phyloP scores from a whole-genome alignment of 2,113 vertebrate genomes.

The Diphyllodes magnificus region DNA sequence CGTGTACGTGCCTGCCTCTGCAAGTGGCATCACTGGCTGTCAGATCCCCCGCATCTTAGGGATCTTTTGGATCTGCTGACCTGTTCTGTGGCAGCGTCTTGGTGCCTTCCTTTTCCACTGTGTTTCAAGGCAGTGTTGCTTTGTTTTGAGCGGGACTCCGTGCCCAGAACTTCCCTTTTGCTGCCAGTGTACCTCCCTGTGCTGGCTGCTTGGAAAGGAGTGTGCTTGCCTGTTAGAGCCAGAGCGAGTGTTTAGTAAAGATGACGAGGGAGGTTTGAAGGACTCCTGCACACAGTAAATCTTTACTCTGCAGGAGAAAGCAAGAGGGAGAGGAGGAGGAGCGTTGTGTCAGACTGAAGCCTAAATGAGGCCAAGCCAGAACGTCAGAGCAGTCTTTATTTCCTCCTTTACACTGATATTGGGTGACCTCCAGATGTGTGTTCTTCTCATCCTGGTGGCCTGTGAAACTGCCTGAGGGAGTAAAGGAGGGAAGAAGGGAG shows the following conservation, averaged over 20 bases:
- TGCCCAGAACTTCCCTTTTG: neutral
- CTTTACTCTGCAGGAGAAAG: constrained; percentile 13
- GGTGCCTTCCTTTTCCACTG: neutral
- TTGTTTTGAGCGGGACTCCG: neutral
- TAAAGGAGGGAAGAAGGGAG: neutral
- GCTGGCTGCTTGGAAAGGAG: neutral
- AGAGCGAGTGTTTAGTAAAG: neutral
- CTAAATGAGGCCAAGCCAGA: neutral
- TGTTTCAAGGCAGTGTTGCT: neutral
- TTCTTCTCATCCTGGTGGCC: constrained; percentile 22
- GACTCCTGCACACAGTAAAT: neutral
- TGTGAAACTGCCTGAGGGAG: constrained; percentile 26
- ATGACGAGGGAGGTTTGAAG: constrained; percentile 32
- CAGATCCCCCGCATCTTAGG: neutral
- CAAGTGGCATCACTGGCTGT: neutral
- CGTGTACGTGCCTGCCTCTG: rapidly evolving
- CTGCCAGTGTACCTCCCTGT: neutral
- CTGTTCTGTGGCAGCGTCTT: neutral
- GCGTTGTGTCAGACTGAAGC: constrained; percentile 17
- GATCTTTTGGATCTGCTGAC: neutral
- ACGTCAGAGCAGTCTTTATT: neutral
- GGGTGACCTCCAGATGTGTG: constrained; percentile 39
- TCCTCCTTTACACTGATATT: constrained; percentile 6
- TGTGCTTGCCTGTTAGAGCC: neutral
- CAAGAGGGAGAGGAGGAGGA: constrained; percentile 35